Conservation (phyloP, 2,797 vertebrate genomes). For the Amblyraja radiata region DNA sequence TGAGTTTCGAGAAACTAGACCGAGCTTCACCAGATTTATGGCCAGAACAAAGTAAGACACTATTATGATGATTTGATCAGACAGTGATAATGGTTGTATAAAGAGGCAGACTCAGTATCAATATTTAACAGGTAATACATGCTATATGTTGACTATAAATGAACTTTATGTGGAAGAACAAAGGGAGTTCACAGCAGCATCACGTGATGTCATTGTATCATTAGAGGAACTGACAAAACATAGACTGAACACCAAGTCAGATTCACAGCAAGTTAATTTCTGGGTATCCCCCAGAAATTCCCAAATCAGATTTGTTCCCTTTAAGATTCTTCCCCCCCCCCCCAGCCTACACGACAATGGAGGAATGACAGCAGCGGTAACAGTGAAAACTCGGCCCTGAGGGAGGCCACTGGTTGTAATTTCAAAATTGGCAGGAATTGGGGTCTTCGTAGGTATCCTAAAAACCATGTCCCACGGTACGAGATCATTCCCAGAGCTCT, state of each 20-base stretch:
- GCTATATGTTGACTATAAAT: neutral
- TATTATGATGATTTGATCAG: neutral
- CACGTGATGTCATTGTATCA: neutral
- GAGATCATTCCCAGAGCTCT: too few species aligned
- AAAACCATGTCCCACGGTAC: too few species aligned
- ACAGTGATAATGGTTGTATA: neutral
- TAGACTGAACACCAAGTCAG: neutral
- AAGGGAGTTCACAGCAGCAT: neutral
- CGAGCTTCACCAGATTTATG: conserved; percentile 91
- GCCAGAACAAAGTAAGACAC: conserved; percentile 86
- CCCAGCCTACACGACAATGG: too few species aligned
- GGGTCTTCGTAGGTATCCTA: too few species aligned
- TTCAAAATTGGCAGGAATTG: too few species aligned
- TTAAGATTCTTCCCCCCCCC: too few species aligned
- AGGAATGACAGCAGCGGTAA: too few species aligned
- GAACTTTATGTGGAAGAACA: neutral
- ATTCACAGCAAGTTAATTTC: neutral
- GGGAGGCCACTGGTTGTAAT: too few species aligned
- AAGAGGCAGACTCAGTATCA: neutral
- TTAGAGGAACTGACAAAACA: neutral
- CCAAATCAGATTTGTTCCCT: too few species aligned
- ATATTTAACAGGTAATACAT: neutral
- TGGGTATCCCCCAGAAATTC: neutral
- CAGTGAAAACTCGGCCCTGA: too few species aligned
- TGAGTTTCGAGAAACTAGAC: conserved; percentile 96